A percentile compares a stretch with the other conserved stretches of the same genome.
phyloP scores from a whole-genome alignment of 2,113 vertebrate species.

The Upupa epops region DNA sequence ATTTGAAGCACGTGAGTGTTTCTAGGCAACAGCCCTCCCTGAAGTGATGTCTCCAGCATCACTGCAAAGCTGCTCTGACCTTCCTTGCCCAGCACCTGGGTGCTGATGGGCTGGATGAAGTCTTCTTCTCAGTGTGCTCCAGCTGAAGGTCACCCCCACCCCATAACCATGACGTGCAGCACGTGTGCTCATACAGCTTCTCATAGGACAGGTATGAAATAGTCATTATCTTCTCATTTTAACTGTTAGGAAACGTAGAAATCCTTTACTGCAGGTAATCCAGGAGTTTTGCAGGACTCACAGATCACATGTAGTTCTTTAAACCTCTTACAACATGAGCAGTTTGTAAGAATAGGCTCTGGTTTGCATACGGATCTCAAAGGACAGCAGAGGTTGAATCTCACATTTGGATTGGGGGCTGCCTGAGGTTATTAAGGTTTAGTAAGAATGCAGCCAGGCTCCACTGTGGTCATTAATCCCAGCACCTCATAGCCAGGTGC shows the following conservation, averaged over 20 bases:
- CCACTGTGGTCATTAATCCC: background rate
- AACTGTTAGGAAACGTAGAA: background rate
- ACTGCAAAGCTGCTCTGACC: background rate
- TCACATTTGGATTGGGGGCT: background rate
- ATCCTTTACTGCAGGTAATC: background rate
- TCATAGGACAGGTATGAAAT: background rate
- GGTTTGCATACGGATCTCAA: background rate
- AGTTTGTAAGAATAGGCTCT: background rate
- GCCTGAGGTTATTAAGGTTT: background rate
- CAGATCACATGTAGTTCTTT: background rate
- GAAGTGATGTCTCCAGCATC: background rate
- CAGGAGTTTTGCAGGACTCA: background rate
- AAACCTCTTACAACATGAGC: background rate
- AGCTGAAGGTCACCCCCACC: background rate
- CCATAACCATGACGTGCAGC: no score
- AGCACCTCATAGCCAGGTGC: background rate
- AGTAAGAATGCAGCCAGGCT: background rate
- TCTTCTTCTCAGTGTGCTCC: fast-evolving
- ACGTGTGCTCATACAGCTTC: background rate
- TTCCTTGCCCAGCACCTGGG: background rate
- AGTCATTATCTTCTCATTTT: background rate
- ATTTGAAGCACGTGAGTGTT: background rate
- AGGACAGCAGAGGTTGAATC: background rate
- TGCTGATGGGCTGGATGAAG: background rate
- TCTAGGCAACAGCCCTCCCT: background rate